Conservation (phyloP, 2,797 vertebrate species). For the Sardinella longiceps region DNA sequence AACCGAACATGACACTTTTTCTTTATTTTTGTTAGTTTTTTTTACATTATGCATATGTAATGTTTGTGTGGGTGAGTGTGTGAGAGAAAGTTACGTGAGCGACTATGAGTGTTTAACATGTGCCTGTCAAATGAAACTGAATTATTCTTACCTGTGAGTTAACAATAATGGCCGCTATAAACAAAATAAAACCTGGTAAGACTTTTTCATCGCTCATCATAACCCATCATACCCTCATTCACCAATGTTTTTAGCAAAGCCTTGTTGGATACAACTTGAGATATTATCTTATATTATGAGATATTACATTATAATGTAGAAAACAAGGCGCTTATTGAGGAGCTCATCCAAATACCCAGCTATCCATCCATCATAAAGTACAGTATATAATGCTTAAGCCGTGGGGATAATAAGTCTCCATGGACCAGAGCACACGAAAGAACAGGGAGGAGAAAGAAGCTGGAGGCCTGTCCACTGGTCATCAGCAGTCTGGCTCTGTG, state of each 20-base stretch:
- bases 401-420: background rate
- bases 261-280: background rate
- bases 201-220: background rate
- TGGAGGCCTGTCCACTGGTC: slow-evolving; percentile 38
- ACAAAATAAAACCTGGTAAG: background rate
- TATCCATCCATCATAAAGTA: slow-evolving; percentile 3
- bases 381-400: background rate
- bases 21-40: background rate
- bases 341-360: background rate
- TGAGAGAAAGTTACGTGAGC: background rate
- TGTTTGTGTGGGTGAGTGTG: slow-evolving; percentile 24
- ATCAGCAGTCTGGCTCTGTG: slow-evolving; percentile 71
- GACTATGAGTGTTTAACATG: background rate
- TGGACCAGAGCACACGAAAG: background rate
- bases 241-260: background rate
- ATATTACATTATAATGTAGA: no score
- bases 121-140: background rate
- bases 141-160: background rate
- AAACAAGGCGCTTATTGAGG: background rate
- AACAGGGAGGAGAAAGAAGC: slow-evolving; percentile 39
- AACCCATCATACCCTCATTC: background rate
- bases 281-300: no score
- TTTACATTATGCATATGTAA: background rate
- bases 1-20: background rate
- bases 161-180: background rate